Evolutionary conservation across 2,888 invertebrate genomes (phyloP), one percentile per base, ranked within the genome.

Genomic region (Pachliopta kotzebuea): DNA sequence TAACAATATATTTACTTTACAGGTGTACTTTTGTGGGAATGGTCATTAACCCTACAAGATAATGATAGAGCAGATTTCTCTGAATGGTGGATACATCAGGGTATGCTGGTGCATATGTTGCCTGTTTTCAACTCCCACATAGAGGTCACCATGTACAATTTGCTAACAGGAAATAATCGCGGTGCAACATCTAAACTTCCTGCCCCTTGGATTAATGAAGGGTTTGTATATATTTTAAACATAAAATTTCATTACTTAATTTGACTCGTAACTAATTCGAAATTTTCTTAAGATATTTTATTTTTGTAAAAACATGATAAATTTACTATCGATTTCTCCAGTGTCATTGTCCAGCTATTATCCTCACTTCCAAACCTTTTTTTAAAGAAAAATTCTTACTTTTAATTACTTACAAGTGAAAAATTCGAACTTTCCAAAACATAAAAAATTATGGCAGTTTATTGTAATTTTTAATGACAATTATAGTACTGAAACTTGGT

Each of bases 11-110:
- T 54, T 65, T 9, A 52, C n/a, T 58, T 69, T 72, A 3, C 70
- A 92, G 92, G 94, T 21, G 86, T 94, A 52, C 88, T 96, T 4
- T 82, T 94, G n/a, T 95, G 94, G 91, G 96, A 96, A 81, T 96
- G 96, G 96, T 94, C 94, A 0, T 72, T 95, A n/a, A 81, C 82
- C 0, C 79, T 92, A 7, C 84, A 90, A 62, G 84, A 87, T 57
- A 84, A 85, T 1, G 80, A 85, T 0, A 75, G 76, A 6, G 88
- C 92, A 0, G 86, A 91, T 18, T 81, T 86, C 66, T 91, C 93
- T 0, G 86, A 93, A 66, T 95, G 94, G 93, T 92, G 93, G 84
- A 92, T 94, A 63, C 86, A 92, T 60, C 90, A 93, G 60, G 90
- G 92, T 11, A 79, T 93, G 74, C 78, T 96, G 18, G 90, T 94